phyloP scores from a whole-genome alignment of 2,797 vertebrate species.

The Odontamblyopus rebecca region DNA sequence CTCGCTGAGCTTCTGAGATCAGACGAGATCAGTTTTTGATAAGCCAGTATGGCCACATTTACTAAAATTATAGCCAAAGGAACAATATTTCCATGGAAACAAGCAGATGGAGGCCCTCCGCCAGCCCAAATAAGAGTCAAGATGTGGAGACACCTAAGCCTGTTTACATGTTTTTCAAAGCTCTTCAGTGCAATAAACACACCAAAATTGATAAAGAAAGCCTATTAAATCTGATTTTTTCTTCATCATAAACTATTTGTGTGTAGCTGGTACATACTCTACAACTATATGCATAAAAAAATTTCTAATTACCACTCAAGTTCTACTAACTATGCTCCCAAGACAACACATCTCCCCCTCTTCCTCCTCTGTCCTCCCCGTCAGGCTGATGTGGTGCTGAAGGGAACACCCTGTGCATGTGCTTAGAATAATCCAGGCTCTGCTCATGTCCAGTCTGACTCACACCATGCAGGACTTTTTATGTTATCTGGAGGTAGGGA shows the following conservation, averaged over 20 bases:
- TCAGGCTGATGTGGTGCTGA: neutral
- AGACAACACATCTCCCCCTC: neutral
- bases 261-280: neutral
- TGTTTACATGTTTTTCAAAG: too few relatives aligned
- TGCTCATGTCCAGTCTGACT: neutral
- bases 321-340: neutral
- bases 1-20: too few relatives aligned
- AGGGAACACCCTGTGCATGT: slow-evolving; percentile 4
- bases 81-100: too few relatives aligned
- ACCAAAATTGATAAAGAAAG: too few relatives aligned
- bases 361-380: neutral
- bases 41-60: too few relatives aligned
- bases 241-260: neutral
- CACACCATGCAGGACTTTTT: neutral
- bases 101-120: too few relatives aligned
- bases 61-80: too few relatives aligned
- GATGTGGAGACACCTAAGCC: too few relatives aligned
- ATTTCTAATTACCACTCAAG: neutral
- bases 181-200: too few relatives aligned
- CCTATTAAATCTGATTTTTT: too few relatives aligned
- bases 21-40: too few relatives aligned
- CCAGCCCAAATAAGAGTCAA: too few relatives aligned
- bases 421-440: slow-evolving; percentile 1
- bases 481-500: neutral
- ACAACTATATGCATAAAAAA: neutral